Evolutionary conservation across 1,140 invertebrate species (phyloP), one percentile per base, ranked within the genome.

Genomic region (Hypsibius dujardini): DNA sequence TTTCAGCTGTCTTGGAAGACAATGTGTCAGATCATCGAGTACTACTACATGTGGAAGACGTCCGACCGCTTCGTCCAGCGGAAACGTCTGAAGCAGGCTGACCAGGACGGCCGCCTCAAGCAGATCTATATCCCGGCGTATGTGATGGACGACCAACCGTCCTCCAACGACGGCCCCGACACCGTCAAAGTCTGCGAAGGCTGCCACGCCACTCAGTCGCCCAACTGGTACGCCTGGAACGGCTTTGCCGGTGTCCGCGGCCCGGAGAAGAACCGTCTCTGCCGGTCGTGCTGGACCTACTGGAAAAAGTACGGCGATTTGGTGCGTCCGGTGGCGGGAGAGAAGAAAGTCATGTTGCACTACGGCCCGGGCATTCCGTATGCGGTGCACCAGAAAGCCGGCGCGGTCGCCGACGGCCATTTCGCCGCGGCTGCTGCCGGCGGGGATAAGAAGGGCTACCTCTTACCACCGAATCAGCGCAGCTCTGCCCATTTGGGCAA

Each of bases 31-130:
- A 91, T 99, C 73, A 90, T 99, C 73, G 96, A 99, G 81, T 99
- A 98, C 83, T 99, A 99, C 82, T 99, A 99, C 80, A 97, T 98
- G 94, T 99, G 95, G 95, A 99, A 99, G 83, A 98, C 96, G 73
- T 98, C 96, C 69, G 94, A 98, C 82, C 86, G 94, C 79, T 98
- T 98, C 82, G 93, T 98, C 70, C 94, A 96, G 79, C 90, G 96
- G 79, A 97, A 98, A 80, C 85, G 94, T 76, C 90, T 97, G 0
- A 99, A 98, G 82, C 92, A 93, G 73, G 92, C 95, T 3, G 95
- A 98, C 81, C 91, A 92, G 73, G 95, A 98, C 81, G 92, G 90
- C 75, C 96, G 96, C 83, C 82, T 97, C 72, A 98, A 98, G 81
- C 93, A 95, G 84, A 89, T 98, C 77, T 98, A 97, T 85, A 97